Evolutionary conservation across 2,113 vertebrate genomes (phyloP).

Genomic region (Dasypus novemcinctus): DNA sequence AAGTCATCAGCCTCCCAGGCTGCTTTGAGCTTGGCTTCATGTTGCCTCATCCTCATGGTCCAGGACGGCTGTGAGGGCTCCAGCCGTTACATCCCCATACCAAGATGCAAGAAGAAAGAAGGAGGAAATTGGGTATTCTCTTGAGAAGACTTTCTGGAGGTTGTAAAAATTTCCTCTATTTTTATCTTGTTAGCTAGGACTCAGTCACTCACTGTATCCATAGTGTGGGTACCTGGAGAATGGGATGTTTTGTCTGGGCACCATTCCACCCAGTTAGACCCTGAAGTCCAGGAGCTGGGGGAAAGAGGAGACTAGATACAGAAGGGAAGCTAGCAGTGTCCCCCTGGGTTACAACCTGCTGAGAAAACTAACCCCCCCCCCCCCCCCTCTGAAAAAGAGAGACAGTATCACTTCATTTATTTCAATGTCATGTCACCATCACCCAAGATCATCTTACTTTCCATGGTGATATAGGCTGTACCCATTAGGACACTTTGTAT

Average conservation of each 20-base stretch:
- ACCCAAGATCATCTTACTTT: background rate
- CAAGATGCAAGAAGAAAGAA: background rate
- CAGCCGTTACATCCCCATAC: background rate
- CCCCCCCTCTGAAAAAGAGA: no score
- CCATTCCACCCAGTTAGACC: background rate
- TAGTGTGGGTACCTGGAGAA: background rate
- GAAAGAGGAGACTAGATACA: background rate
- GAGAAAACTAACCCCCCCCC: background rate
- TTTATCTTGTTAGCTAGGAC: background rate
- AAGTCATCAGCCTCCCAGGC: background rate
- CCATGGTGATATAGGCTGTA: background rate
- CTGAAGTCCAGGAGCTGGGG: background rate
- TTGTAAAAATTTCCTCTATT: background rate
- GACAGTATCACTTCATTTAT: background rate
- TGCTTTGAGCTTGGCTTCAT: background rate
- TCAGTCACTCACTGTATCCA: background rate
- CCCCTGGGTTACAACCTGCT: background rate
- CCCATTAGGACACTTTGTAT: background rate
- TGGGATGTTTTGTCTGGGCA: background rate
- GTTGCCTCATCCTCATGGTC: background rate
- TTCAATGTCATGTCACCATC: background rate
- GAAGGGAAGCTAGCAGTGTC: no score
- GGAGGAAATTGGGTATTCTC: background rate
- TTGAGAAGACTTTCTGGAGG: background rate
- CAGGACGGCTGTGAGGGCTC: background rate